Evolutionary conservation across 2,113 vertebrate genomes (phyloP), one percentile per base, ranked within the genome.

Genomic region (Zosterops japonicus): DNA sequence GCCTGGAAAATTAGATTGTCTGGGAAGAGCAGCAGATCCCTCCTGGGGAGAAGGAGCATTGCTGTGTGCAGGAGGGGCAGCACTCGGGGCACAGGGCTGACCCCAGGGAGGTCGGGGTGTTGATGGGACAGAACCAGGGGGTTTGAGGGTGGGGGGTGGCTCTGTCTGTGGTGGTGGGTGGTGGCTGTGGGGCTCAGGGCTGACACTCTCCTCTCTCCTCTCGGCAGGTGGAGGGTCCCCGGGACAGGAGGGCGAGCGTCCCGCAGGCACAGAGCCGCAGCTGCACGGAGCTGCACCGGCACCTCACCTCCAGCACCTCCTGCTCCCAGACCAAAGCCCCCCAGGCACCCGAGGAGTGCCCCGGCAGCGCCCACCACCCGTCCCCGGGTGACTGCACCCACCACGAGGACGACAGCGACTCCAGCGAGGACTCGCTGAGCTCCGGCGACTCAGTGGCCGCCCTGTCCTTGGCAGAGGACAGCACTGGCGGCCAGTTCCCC

Each of bases 281-380:
- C 50, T 99, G 98, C 97, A 98, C 98, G 0, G 99, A 99, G 93
- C 98, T 99, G 76, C 99, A 99, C 91, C 98, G 98, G 77, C 99
- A 99, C 98, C 99, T 99, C 96, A 99, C 98, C 87, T 98, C 98
- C 0, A 63, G 95, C 31, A 5, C 49, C 1, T 67, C 91, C 77
- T 96, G 96, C 72, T 90, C 97, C 59, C 98, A 97, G 92, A 80
- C 94, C 2, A 97, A 98, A 97, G 96, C 96, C 53, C 16, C 75
- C 24, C 83, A 10, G 16, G 87, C 87, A 2, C 92, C 96, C 0
- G 98, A 98, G 42, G 79, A 93, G 56, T 93, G 89, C 64, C 89
- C 74, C 11, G 56, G 93, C 41, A 12, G 83, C 82, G 41, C 7
- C 83, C 80, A 41, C 36, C 64, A 69, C 35, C 20, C 12, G 0